Conservation (phyloP, 2,113 vertebrate genomes). For the Pluvialis apricaria region DNA sequence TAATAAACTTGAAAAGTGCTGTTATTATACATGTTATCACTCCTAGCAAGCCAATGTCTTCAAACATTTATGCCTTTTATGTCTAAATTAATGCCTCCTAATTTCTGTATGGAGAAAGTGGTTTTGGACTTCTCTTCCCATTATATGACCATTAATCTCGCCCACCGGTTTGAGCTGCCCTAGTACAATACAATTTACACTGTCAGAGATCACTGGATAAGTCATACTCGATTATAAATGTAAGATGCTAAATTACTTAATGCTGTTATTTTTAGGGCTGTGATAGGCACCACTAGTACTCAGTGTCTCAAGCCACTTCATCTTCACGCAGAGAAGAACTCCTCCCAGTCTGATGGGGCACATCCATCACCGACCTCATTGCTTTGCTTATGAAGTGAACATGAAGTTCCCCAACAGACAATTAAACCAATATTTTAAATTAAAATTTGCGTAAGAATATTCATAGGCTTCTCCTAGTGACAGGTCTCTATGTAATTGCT, state of each 20-base stretch:
- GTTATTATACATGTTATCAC: background rate
- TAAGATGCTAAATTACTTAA: background rate
- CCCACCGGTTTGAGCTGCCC: background rate
- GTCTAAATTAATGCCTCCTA: conserved; percentile 9
- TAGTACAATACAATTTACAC: background rate
- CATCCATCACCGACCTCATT: conserved; percentile 14
- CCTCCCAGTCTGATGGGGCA: background rate
- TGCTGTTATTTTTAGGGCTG: background rate
- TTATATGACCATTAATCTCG: background rate
- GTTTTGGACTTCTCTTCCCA: background rate
- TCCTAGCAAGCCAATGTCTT: background rate
- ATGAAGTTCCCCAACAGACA: background rate
- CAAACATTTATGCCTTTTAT: conserved; percentile 20
- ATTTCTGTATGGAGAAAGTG: background rate
- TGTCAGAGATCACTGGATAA: conserved; percentile 4
- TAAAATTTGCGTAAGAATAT: conserved; percentile 51
- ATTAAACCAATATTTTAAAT: conserved; percentile 43
- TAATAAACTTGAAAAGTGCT: background rate
- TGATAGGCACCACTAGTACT: background rate
- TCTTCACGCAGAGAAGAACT: background rate
- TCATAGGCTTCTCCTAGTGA: conserved; percentile 46
- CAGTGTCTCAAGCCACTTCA: background rate
- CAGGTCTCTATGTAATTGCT: conserved; percentile 52
- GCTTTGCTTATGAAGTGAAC: conserved; percentile 23
- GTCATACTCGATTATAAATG: background rate